Evolutionary conservation across 2,113 vertebrate species (phyloP).

Genomic region (Hirundichthys speculiger): DNA sequence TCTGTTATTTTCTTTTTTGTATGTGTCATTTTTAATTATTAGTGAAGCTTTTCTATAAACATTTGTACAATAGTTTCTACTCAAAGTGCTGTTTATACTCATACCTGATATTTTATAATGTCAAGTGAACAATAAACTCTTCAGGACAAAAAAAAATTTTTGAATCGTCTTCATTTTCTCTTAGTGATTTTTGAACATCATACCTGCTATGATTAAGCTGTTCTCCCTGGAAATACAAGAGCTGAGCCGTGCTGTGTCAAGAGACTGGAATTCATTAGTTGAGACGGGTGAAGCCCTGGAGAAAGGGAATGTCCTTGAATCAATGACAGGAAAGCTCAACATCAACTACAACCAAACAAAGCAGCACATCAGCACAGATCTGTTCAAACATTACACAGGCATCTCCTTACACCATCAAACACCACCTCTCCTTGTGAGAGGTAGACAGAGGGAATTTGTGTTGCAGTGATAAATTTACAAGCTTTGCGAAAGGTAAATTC

Average conservation of each 20-base stretch:
- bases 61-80: slow-evolving; percentile 88
- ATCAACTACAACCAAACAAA: slow-evolving; percentile 54
- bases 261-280: slow-evolving; percentile 67
- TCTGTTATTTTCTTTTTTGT: slow-evolving; percentile 82
- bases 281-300: slow-evolving; percentile 39
- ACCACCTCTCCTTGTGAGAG: slow-evolving; percentile 20
- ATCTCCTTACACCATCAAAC: slow-evolving; percentile 27
- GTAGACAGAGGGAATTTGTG: slow-evolving; percentile 34
- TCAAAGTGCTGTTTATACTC: slow-evolving; percentile 78
- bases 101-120: slow-evolving; percentile 75
- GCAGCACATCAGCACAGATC: slow-evolving; percentile 48
- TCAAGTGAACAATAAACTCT: slow-evolving; percentile 80
- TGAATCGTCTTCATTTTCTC: no score
- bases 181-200: slow-evolving; percentile 4
- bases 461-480: slow-evolving; percentile 14
- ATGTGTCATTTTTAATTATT: slow-evolving; percentile 83
- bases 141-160: slow-evolving; percentile 53
- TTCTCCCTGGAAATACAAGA: slow-evolving; percentile 38
- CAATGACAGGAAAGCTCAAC: slow-evolving; percentile 47
- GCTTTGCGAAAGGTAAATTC: slow-evolving; percentile 5
- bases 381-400: slow-evolving; percentile 32
- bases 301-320: slow-evolving; percentile 60
- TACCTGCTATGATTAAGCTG: slow-evolving; percentile 32
- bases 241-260: slow-evolving; percentile 42
- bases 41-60: slow-evolving; percentile 91